Base-by-base conservation (phyloP, 2,797 vertebrate species). In the Okamejei kenojei region DNA sequence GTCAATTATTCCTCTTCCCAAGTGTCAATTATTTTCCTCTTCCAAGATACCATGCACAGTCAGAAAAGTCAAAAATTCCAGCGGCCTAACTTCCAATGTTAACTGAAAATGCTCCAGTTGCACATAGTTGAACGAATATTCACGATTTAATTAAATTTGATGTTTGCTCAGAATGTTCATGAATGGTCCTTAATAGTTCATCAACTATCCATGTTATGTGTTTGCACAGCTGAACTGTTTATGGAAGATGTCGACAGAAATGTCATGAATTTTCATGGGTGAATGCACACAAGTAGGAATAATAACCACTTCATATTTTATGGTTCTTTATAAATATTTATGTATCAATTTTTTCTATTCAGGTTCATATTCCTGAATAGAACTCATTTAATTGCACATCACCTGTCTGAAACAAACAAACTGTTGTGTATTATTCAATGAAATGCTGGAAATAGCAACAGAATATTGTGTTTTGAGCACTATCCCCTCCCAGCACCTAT, bases 151-250 rank as follows among this genome's bases (percentile, higher is more conserved):
- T 82, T 82, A 82, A 82, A 7, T 58, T 82, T 61, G 81, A 82
- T 82, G 54, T 82, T 82, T 82, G 81, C 81, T 82, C 23, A 29
- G 81, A 82, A 82, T 61, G 45, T 82, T 82, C 23, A 82, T 82
- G 54, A 82, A 58, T 11, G 23, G 54, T 11, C 10, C 81, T 82
- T 82, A 82, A 82, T 82, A 82, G 45, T 82, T 82, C 54, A 82
- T 26, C 45, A 58, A 82, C 81, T 82, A 29, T 29, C 81, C 81
- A 13, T 82, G 80, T 82, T 82, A 54, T 58, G 81, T 61, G 81
- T 82, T 82, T 58, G 81, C 23, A 29, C 45, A 82, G 81, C 23
- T 61, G 81, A 82, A 61, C 81, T 61, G 54, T 82, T 82, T 82
- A 61, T 61, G 45, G 54, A 82, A 58, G 81, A 82, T 29, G 45